Evolutionary conservation across 2,113 vertebrate genomes (phyloP).

Genomic region (Festucalex cinctus): DNA sequence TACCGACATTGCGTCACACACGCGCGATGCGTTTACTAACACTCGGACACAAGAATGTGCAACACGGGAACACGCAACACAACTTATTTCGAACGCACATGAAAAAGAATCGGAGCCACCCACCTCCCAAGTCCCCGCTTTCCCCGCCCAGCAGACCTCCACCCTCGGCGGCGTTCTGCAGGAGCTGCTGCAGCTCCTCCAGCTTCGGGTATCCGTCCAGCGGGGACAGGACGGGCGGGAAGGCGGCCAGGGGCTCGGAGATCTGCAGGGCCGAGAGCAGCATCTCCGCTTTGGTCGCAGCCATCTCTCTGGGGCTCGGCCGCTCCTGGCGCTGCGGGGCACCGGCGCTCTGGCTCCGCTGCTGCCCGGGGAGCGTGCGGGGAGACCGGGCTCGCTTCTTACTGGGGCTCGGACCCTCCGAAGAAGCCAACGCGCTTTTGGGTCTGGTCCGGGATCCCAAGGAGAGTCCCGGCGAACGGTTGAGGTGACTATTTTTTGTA

Average conservation of each 20-base stretch:
- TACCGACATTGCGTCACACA: background rate
- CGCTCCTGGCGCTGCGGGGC: slow-evolving; percentile 19
- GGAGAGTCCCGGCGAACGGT: slow-evolving; percentile 2
- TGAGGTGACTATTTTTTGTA: background rate
- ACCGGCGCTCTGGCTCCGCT: background rate
- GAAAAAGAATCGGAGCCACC: slow-evolving; percentile 40
- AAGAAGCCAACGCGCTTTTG: slow-evolving; percentile 42
- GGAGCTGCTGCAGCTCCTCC: slow-evolving; percentile 89
- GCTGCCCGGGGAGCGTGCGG: slow-evolving; percentile 2
- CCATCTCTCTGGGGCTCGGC: slow-evolving; percentile 69
- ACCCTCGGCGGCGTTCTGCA: slow-evolving; percentile 76
- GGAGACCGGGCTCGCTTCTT: slow-evolving; percentile 32
- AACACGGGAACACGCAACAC: no score
- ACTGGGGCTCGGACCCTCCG: slow-evolving; percentile 16
- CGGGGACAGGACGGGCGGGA: slow-evolving; percentile 78
- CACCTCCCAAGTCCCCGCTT: slow-evolving; percentile 84
- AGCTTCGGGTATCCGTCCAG: slow-evolving; percentile 90
- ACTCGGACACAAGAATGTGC: no score
- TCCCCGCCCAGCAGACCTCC: slow-evolving; percentile 81
- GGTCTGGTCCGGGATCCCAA: slow-evolving; percentile 7
- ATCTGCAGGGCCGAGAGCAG: slow-evolving; percentile 88
- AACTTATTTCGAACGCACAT: no score
- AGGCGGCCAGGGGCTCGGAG: slow-evolving; percentile 79
- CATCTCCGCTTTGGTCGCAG: slow-evolving; percentile 88
- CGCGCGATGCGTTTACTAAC: no score